A percentile compares a stretch with the other conserved stretches of the same genome.
phyloP scores from a whole-genome alignment of 1,140 invertebrate species.

The Leptinotarsa undecemlineata region DNA sequence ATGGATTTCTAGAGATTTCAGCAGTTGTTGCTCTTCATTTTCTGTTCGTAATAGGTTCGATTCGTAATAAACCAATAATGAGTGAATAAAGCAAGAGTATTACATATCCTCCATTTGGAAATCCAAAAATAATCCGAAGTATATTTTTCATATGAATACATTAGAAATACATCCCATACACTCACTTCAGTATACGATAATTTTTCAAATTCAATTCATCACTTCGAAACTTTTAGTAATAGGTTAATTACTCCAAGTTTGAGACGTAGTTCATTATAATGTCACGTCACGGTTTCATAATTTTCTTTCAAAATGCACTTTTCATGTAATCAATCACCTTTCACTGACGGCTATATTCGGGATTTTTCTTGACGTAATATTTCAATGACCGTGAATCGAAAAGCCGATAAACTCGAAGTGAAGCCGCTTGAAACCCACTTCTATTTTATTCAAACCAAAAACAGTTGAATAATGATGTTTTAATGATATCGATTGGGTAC shows the following conservation, averaged over 20 bases:
- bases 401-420: background rate
- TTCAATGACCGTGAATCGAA: background rate
- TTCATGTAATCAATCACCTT: constrained; percentile 16
- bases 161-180: no score
- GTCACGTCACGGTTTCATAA: constrained; percentile 13
- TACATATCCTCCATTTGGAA: no score
- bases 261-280: background rate
- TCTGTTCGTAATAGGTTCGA: no score
- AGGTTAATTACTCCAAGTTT: background rate
- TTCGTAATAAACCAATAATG: no score
- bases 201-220: background rate
- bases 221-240: background rate
- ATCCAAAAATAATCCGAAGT: no score
- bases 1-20: no score
- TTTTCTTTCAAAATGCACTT: constrained; percentile 13
- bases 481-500: no score
- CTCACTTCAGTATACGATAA: background rate
- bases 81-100: no score
- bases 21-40: no score
- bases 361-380: constrained; percentile 1
- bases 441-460: no score
- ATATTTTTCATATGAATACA: no score
- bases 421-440: background rate
- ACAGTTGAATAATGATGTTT: no score
- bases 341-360: background rate